Conservation (phyloP, 1,140 invertebrate genomes). For the Megalopta genalis region DNA sequence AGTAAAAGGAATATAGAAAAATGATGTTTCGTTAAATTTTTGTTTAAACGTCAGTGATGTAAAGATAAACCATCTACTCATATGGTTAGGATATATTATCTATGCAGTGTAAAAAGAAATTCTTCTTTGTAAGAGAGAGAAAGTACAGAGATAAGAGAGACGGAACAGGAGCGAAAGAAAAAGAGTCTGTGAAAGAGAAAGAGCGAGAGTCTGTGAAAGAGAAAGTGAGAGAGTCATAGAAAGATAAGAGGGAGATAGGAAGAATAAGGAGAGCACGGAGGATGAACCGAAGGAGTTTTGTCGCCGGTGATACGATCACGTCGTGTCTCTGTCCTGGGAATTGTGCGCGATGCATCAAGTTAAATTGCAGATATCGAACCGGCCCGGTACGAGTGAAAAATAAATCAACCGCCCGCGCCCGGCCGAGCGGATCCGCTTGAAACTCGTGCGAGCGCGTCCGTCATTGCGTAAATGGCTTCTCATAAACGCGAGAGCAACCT, state of each 20-base stretch:
- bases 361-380: conserved; percentile 1
- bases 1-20: no score
- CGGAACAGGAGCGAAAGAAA: no score
- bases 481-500: background rate
- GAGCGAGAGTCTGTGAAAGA: no score
- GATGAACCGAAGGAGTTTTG: background rate
- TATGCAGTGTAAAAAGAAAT: no score
- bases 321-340: background rate
- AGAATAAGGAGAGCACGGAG: background rate
- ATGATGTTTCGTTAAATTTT: no score
- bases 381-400: background rate
- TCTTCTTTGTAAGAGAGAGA: no score
- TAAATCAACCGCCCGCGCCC: background rate
- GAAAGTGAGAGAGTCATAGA: no score
- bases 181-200: no score
- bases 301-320: background rate
- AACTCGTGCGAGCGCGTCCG: background rate
- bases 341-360: conserved; percentile 1
- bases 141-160: no score
- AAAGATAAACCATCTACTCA: no score
- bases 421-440: background rate
- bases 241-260: background rate
- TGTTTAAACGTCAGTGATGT: no score
- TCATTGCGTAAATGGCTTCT: background rate
- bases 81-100: no score